These are phyloP conservation scores for Pissodes strobi DNA, from an alignment of 1,140 invertebrate genomes.

Conservation along the genomic window DNA sequence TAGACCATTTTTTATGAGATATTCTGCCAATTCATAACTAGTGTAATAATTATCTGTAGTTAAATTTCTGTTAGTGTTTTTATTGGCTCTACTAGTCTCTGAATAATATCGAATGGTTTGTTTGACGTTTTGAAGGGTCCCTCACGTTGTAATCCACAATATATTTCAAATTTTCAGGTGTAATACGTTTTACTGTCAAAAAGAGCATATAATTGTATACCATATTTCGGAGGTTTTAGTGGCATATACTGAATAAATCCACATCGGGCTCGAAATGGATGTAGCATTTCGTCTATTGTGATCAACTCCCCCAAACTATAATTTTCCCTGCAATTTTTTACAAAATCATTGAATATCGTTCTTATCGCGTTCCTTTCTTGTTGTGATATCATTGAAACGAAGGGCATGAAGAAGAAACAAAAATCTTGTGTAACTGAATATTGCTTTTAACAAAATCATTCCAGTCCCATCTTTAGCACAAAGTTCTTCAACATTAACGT, in stretches of 20 bases:
- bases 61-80: conserved; percentile 44
- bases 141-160: too few species aligned
- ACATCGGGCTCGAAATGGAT: conserved; percentile 52
- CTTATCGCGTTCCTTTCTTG: conserved; percentile 15
- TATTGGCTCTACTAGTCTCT: conserved; percentile 38
- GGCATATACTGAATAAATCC: conserved; percentile 56
- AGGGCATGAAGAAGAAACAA: conserved; percentile 47
- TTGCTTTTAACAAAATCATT: conserved; percentile 45
- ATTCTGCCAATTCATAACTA: conserved; percentile 38
- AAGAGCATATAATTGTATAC: conserved; percentile 45
- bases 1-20: conserved; percentile 45
- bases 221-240: conserved; percentile 58
- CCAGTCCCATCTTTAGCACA: conserved; percentile 48
- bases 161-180: too few species aligned
- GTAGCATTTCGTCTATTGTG: conserved; percentile 55
- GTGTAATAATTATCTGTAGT: conserved; percentile 48
- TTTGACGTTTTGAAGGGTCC: conserved; percentile 38
- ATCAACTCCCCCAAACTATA: conserved; percentile 44
- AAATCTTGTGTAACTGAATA: conserved; percentile 47
- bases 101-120: conserved; percentile 38
- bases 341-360: neutral
- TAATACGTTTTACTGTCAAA: conserved; percentile 18
- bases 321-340: conserved; percentile 19
- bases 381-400: conserved; percentile 43
- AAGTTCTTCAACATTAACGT: conserved; percentile 43